Evolutionary conservation across 2,113 vertebrate genomes (phyloP).

Genomic region (Eulemur macaco): DNA sequence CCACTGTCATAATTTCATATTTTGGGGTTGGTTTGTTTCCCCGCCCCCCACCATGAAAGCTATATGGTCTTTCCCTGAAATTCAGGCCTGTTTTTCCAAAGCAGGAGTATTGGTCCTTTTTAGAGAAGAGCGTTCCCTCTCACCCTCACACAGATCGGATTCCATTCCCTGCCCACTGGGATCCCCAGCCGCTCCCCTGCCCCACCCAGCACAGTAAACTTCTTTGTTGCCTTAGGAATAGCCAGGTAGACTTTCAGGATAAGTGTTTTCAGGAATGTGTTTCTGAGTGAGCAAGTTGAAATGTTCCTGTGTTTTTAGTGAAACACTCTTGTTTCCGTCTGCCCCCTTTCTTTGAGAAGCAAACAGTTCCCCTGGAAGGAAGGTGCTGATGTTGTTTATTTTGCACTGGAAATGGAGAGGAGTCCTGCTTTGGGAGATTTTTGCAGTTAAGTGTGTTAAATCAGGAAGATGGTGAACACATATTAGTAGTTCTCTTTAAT

Average conservation of each 20-base stretch:
- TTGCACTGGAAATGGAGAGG: neutral
- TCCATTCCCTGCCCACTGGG: neutral
- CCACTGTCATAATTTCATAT: neutral
- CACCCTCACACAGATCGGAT: neutral
- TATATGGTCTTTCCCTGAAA: neutral
- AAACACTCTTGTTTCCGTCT: neutral
- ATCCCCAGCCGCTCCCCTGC: rapidly evolving
- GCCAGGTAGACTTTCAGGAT: constrained; percentile 69
- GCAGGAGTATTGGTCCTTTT: neutral
- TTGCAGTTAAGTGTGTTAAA: constrained; percentile 35
- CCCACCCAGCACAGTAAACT: neutral
- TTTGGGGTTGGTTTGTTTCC: neutral
- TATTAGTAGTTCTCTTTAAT: neutral
- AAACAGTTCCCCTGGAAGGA: constrained; percentile 47
- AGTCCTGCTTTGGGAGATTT: neutral
- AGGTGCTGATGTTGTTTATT: neutral
- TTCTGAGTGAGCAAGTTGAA: constrained; percentile 64
- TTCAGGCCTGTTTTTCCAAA: neutral
- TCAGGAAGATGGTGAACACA: neutral
- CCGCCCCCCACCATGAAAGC: neutral
- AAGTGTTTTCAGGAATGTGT: constrained; percentile 72
- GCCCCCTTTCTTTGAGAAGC: constrained; percentile 23
- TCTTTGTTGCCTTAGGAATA: constrained; percentile 76
- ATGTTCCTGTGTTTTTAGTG: constrained; percentile 67
- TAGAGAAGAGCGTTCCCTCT: neutral